These are phyloP conservation scores for Pyrgilauda ruficollis DNA, from an alignment of 2,113 vertebrate genomes.

Conservation along the genomic window DNA sequence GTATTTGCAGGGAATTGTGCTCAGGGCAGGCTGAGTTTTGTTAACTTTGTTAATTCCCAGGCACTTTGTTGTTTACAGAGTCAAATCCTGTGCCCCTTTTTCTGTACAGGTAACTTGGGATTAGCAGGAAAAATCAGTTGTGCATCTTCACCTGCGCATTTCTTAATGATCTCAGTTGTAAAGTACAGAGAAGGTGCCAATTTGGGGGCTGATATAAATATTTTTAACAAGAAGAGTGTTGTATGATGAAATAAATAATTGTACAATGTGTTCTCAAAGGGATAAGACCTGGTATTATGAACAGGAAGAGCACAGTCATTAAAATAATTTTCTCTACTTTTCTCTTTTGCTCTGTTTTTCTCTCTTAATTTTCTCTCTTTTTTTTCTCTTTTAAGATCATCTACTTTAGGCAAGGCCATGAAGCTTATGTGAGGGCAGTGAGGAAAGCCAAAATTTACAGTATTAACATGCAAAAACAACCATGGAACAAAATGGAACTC, in stretches of 20 bases:
- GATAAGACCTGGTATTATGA: not conserved
- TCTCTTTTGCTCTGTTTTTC: not conserved
- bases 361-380: not conserved
- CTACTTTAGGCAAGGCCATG: constrained; percentile 96
- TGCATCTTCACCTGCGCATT: not conserved
- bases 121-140: not conserved
- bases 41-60: too few relatives aligned
- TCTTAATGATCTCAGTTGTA: not conserved
- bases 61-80: not conserved
- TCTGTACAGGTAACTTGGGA: accelerated
- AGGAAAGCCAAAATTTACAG: constrained; percentile 92
- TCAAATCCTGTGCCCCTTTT: accelerated
- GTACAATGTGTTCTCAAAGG: not conserved
- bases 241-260: not conserved
- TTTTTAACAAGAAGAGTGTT: not conserved
- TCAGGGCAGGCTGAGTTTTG: not conserved
- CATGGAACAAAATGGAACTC: constrained; percentile 98
- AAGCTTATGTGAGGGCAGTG: constrained; percentile 95
- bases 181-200: not conserved
- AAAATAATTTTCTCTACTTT: not conserved
- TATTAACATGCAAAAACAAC: constrained; percentile 95
- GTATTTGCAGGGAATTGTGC: not conserved
- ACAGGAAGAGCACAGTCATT: not conserved
- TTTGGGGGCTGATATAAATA: not conserved
- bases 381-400: constrained; percentile 79